Conservation (phyloP, 2,113 vertebrate species). For the Esox niger region DNA sequence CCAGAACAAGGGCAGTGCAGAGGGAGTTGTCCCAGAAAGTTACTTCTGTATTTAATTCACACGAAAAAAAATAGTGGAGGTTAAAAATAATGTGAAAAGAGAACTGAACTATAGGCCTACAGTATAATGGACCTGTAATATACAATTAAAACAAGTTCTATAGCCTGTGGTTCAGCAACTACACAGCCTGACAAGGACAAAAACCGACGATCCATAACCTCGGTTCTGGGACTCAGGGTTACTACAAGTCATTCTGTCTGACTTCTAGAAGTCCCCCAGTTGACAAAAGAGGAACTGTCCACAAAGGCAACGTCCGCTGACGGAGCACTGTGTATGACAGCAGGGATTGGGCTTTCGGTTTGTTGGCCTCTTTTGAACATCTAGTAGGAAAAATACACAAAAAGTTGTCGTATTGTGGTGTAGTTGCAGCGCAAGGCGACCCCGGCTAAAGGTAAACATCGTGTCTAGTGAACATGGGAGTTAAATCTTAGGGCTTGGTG, state of each 20-base stretch:
- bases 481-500: too few relatives aligned
- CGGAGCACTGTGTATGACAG: conserved; percentile 18
- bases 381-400: too few relatives aligned
- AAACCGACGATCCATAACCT: neutral
- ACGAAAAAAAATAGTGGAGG: neutral
- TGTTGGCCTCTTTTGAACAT: neutral
- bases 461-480: too few relatives aligned
- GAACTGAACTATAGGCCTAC: neutral
- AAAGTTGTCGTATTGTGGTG: conserved; percentile 1
- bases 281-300: conserved; percentile 47
- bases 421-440: neutral
- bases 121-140: too few relatives aligned
- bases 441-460: neutral
- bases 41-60: neutral
- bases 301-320: conserved; percentile 40
- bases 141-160: too few relatives aligned
- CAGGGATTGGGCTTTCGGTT: conserved; percentile 2
- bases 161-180: too few relatives aligned
- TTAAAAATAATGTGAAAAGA: neutral
- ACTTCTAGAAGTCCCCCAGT: conserved; percentile 41
- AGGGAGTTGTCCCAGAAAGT: neutral
- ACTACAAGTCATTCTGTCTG: conserved; percentile 28
- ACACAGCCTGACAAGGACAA: too few relatives aligned
- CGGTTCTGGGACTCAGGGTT: conserved; percentile 2
- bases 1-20: neutral